These are phyloP conservation scores for Anastrepha ludens DNA, from an alignment of 1,140 invertebrate species.

Conservation along the genomic window DNA sequence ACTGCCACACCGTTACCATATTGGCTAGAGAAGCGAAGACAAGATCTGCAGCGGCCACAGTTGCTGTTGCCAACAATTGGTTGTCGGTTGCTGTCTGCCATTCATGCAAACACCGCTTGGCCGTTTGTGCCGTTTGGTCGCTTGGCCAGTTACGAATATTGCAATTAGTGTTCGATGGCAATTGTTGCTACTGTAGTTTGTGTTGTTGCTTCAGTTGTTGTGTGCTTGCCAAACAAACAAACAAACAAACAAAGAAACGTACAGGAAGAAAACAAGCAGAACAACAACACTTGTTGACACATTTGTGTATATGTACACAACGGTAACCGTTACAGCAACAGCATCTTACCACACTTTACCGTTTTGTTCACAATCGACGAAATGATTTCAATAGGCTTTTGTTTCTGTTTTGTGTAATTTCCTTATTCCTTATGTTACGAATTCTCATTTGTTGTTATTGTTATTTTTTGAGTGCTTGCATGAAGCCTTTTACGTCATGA, in stretches of 20 bases:
- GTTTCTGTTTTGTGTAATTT: slow-evolving; percentile 30
- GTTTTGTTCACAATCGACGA: slow-evolving; percentile 44
- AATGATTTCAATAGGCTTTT: slow-evolving; percentile 31
- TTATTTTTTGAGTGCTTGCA: slow-evolving; percentile 1
- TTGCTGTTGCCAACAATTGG: neutral
- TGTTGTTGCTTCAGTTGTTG: slow-evolving; percentile 2
- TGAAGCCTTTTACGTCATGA: neutral
- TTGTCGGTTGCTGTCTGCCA: neutral
- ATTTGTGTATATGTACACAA: neutral
- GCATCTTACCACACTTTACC: slow-evolving; percentile 49
- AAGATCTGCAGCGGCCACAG: neutral
- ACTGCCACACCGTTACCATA: neutral
- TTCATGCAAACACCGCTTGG: slow-evolving; percentile 17
- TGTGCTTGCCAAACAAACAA: neutral
- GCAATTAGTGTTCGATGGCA: slow-evolving; percentile 47
- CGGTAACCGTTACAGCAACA: slow-evolving; percentile 31
- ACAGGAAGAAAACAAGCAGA: slow-evolving; percentile 5
- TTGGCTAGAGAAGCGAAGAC: neutral
- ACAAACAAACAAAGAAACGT: neutral
- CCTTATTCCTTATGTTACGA: slow-evolving; percentile 41
- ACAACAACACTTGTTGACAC: neutral
- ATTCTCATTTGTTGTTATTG: neutral
- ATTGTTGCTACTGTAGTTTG: slow-evolving; percentile 6
- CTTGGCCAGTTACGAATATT: slow-evolving; percentile 25
- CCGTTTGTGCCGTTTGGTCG: neutral